Evolutionary conservation across 2,888 invertebrate genomes (phyloP), one percentile per base, ranked within the genome.

Genomic region (Cryptophagus acutangulus): DNA sequence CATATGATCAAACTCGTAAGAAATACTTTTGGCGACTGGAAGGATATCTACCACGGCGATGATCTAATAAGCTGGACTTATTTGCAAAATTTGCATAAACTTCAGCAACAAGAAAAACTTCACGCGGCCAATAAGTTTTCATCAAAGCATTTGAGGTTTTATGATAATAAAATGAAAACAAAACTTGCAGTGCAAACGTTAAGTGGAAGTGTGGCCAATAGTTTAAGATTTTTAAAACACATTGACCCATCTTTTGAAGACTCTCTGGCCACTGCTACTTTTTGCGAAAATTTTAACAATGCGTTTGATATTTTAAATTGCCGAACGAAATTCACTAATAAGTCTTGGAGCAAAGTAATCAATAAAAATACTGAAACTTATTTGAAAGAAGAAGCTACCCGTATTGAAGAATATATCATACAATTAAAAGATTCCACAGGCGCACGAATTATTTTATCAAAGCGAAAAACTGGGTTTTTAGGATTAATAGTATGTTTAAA

Each of bases 141-240:
- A 20, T 8, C 24, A 20, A 20, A n/a, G 24, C 24, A 20, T 20
- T 8, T 20, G 6, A 20, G 24, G 6, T 20, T 8, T 20, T n/a
- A 20, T 8, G n/a, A 20, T n/a, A n/a, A 20, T 6, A 20, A 20
- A 20, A 20, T 20, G 24, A 20, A 20, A 20, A 46, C n/a, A n/a
- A n/a, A n/a, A n/a, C n/a, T n/a, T n/a, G n/a, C n/a, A n/a, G n/a
- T n/a, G n/a, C n/a, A n/a, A 43, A 38, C 33, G 1, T n/a, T 20
- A n/a, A 20, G 24, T 20, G 24, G 24, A 6, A 20, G 24, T 20
- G 24, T 20, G 6, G 6, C 24, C 6, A 20, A n/a, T n/a, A n/a
- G 6, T 8, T 20, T 20, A 20, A 20, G 6, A n/a, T 20, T 20
- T 20, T 20, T 6, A 8, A 20, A 20, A 8, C 6, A 20, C n/a